Conservation (phyloP, 2,797 vertebrate species). For the Falco cherrug region DNA sequence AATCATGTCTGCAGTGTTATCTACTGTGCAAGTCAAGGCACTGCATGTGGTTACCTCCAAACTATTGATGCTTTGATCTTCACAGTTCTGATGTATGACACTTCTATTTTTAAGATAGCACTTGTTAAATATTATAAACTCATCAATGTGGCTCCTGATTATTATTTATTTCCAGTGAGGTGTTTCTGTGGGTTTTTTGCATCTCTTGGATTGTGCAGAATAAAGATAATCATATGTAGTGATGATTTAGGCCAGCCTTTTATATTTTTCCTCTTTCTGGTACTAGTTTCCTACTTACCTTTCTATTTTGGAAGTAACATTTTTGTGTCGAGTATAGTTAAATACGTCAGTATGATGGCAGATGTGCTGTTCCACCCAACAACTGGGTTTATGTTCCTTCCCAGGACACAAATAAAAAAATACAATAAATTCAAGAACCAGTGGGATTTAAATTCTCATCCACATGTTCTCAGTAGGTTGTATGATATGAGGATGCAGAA, state of each 20-base stretch:
- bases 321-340: neutral
- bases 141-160: neutral
- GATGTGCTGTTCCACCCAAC: neutral
- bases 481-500: neutral
- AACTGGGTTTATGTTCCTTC: neutral
- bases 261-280: slow-evolving; percentile 28
- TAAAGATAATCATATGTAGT: neutral
- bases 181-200: neutral
- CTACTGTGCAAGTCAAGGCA: neutral
- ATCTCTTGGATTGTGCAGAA: neutral
- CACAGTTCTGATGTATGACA: neutral
- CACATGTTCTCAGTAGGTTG: neutral
- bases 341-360: neutral
- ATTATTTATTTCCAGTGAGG: neutral
- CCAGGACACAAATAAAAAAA: neutral
- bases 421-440: neutral
- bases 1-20: neutral
- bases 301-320: neutral
- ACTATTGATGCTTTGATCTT: neutral
- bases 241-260: neutral
- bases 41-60: neutral
- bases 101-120: neutral
- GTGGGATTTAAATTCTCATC: neutral
- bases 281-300: slow-evolving; percentile 17
- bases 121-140: neutral